Percentiles rank a stretch among this genome's conserved stretches.
These are phyloP conservation scores for Exephanes ischioxanthus DNA, from an alignment of 2,888 invertebrate genomes.

Conservation along the genomic window DNA sequence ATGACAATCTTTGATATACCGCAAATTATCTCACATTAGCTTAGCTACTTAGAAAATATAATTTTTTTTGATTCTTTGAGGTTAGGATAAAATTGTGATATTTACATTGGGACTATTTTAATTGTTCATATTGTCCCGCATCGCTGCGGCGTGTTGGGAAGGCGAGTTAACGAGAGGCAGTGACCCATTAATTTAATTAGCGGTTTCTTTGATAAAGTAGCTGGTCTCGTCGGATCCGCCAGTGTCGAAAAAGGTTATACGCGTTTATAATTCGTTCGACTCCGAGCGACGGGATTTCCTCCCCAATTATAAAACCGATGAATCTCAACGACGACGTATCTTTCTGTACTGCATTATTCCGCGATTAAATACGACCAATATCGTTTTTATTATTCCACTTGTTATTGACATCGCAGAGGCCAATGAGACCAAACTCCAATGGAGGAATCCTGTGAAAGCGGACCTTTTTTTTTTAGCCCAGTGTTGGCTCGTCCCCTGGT, in stretches of 20 bases:
- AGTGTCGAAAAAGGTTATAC: constrained; percentile 20
- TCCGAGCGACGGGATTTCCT: too few species aligned
- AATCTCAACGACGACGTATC: constrained; percentile 25
- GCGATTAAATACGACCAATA: neutral
- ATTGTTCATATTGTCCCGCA: neutral
- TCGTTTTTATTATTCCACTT: constrained; percentile 11
- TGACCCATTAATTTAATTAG: neutral
- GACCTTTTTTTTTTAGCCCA: too few species aligned
- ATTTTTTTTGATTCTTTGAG: constrained; percentile 22
- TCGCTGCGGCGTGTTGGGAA: neutral
- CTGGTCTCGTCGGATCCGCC: neutral
- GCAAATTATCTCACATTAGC: neutral
- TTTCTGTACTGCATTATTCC: constrained; percentile 30
- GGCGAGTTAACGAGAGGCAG: neutral
- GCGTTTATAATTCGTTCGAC: neutral
- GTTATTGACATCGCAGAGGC: neutral
- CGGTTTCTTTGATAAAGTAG: neutral
- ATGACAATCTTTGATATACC: neutral
- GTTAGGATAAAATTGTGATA: neutral
- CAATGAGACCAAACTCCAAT: too few species aligned
- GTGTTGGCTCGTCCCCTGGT: too few species aligned
- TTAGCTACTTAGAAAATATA: neutral
- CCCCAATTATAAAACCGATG: neutral
- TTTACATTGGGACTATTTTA: neutral
- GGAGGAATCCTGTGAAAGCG: too few species aligned